These are phyloP conservation scores for Heliangelus exortis DNA, from an alignment of 2,797 vertebrate species.

Conservation along the genomic window DNA sequence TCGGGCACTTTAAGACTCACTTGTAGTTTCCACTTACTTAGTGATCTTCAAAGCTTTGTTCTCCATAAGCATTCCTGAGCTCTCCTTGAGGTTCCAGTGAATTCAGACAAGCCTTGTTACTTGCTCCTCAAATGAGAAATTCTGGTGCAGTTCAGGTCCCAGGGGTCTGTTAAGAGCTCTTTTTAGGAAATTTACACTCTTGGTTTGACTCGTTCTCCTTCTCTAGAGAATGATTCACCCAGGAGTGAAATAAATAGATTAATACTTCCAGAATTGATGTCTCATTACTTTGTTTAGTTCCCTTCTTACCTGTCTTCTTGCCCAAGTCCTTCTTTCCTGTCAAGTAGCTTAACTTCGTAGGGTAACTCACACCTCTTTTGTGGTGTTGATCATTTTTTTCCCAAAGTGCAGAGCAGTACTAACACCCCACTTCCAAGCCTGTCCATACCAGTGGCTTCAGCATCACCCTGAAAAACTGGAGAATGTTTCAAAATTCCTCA, in stretches of 20 bases:
- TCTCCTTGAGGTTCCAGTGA: not conserved
- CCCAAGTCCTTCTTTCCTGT: not conserved
- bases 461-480: not conserved
- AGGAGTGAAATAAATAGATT: not conserved
- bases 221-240: not conserved
- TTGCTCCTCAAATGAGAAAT: not conserved
- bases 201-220: not conserved
- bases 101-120: not conserved
- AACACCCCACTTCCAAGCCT: not conserved
- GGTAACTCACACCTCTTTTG: not conserved
- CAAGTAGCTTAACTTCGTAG: not conserved
- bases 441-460: not conserved
- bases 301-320: not conserved
- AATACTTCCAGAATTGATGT: not conserved
- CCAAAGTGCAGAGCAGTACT: not conserved
- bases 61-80: not conserved
- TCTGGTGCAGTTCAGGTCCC: not conserved
- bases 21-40: not conserved
- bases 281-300: not conserved
- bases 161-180: not conserved
- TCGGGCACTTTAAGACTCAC: not conserved
- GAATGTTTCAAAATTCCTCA: not conserved
- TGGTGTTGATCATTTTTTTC: accelerated
- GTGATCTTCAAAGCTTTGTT: not conserved
- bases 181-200: not conserved